Base-by-base conservation (phyloP, 2,888 invertebrate species). In the Cephus nigrinus region DNA sequence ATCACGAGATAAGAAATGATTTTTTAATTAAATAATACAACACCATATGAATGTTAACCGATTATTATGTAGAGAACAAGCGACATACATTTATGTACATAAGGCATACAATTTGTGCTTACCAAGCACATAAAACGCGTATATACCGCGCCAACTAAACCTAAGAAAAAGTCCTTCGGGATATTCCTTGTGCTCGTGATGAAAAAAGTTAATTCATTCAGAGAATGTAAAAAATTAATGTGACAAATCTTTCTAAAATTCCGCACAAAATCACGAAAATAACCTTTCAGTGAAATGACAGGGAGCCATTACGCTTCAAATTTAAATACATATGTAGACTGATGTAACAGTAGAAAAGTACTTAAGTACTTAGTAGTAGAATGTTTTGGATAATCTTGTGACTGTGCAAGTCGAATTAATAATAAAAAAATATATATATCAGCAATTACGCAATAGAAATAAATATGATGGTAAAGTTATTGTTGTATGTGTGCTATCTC, bases 271-370 rank as follows among this genome's bases (percentile, higher is more conserved):
- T 72, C 68, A 76, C 75, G 74, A 79, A 73, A 76, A 79, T 78
- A 74, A 78, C 31, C 76, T 75, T 34, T 75, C 23, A 78, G 74
- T 68, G 76, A 76, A 79, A 76, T 79, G 80, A 78, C 74, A 80
- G 69, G 69, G 72, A 78, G 81, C 80, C 80, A 80, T 79, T 80
- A 75, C 73, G 68, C 72, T 73, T 55, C 55, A 55, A 55, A 23
- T 55, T 55, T 23, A 55, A 55, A 9, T 35, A 35, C 35, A 35
- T 9, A 23, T 23, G 55, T 55, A 55, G 40, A 55, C 9, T 9
- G 55, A 9, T 23, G 55, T 15, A 55, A 23, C 55, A 55, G 55
- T 55, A 55, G 23, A 55, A 9, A 55, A 35, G 12, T 35, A 34
- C 34, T 34, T 34, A 55, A 35, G 3, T 35, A 34, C 34, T 34